Evolutionary conservation across 2,888 invertebrate genomes (phyloP).

Genomic region (Plebejus anna): DNA sequence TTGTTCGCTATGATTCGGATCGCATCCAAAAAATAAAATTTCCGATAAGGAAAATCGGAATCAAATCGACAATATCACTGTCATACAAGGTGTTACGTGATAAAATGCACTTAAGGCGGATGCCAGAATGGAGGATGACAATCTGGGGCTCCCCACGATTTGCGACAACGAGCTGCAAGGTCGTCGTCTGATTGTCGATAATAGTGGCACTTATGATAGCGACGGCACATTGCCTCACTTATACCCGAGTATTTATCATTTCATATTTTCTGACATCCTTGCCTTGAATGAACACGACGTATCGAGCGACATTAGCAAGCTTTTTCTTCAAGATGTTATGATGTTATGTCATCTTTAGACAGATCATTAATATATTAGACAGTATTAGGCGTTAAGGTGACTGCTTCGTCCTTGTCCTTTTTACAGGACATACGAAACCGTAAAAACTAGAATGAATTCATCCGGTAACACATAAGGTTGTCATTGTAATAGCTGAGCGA

Average conservation of each 20-base stretch:
- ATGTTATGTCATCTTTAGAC: too few relatives aligned
- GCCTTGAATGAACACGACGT: conserved; percentile 30
- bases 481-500: conserved; percentile 24
- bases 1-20: background rate
- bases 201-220: conserved; percentile 64
- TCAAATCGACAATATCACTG: background rate
- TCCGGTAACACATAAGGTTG: conserved; percentile 22
- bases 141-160: conserved; percentile 75
- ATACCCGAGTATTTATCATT: conserved; percentile 37
- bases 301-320: background rate
- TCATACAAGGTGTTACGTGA: conserved; percentile 56
- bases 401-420: background rate
- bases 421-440: background rate
- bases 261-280: conserved; percentile 37
- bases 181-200: conserved; percentile 74
- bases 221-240: conserved; percentile 66
- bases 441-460: background rate
- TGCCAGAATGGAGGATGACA: conserved; percentile 71
- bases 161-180: conserved; percentile 75
- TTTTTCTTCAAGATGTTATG: background rate
- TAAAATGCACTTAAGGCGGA: conserved; percentile 71
- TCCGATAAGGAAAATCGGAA: background rate
- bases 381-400: background rate
- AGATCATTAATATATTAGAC: background rate
- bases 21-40: background rate